Conservation (phyloP, 2,888 invertebrate genomes). For the Sericinus montela region DNA sequence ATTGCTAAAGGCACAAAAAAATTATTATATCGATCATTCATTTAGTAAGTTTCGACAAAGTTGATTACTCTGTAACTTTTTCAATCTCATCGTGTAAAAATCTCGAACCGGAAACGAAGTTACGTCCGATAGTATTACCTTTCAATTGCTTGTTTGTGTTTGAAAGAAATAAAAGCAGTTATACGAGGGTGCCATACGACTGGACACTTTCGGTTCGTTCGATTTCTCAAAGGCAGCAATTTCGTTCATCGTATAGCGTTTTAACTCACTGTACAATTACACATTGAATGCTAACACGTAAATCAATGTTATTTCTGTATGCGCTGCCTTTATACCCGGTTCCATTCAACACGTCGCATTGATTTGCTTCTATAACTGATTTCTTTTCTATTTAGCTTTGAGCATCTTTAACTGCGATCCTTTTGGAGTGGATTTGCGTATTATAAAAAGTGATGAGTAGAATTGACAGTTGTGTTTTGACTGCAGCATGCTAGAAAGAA, state of each 20-base stretch:
- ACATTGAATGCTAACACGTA: slow-evolving; percentile 38
- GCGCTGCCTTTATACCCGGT: slow-evolving; percentile 11
- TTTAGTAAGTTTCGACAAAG: too few species aligned
- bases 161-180: slow-evolving; percentile 30
- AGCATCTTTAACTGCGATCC: background rate
- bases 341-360: slow-evolving; percentile 3
- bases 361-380: slow-evolving; percentile 7
- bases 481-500: too few species aligned
- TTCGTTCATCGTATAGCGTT: slow-evolving; percentile 36
- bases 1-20: too few species aligned
- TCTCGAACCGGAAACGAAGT: too few species aligned
- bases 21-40: too few species aligned
- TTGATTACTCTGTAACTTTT: too few species aligned
- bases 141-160: slow-evolving; percentile 1
- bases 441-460: too few species aligned
- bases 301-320: slow-evolving; percentile 35
- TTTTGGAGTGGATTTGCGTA: too few species aligned
- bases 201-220: slow-evolving; percentile 42
- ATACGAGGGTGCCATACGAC: slow-evolving; percentile 37
- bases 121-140: background rate
- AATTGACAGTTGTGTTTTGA: too few species aligned
- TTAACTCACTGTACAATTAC: slow-evolving; percentile 47
- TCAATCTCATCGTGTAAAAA: too few species aligned
- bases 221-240: slow-evolving; percentile 28
- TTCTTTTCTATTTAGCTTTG: background rate